Conservation (phyloP, 2,797 vertebrate genomes). For the Falco rusticolus region DNA sequence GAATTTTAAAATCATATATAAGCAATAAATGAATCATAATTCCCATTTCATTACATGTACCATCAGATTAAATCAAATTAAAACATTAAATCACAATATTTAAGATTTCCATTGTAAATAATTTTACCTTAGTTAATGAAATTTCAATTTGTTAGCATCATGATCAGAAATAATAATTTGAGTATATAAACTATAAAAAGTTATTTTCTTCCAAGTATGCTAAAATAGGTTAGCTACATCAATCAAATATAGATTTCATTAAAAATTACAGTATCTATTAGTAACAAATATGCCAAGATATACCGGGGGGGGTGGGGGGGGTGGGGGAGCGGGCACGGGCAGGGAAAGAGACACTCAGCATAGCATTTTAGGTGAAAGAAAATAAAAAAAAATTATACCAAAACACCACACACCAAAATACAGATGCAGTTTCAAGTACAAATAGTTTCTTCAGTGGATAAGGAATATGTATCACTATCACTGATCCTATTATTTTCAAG, state of each 20-base stretch:
- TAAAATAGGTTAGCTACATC: background rate
- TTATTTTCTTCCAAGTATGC: background rate
- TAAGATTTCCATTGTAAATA: background rate
- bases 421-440: background rate
- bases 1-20: background rate
- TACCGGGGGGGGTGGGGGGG: fast-evolving
- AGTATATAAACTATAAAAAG: background rate
- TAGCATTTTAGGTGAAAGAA: background rate
- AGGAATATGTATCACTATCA: background rate
- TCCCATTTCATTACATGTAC: background rate
- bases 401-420: background rate
- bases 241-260: background rate
- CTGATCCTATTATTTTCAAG: background rate
- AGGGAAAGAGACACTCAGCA: background rate
- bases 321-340: no score
- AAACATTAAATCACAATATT: background rate
- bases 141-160: background rate
- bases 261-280: background rate
- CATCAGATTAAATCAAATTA: background rate
- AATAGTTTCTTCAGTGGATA: background rate
- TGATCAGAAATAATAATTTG: background rate
- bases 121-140: background rate
- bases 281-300: background rate
- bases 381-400: background rate
- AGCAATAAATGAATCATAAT: background rate